phyloP scores from a whole-genome alignment of 2,888 invertebrate genomes.

The Polyommatus iphigenia region DNA sequence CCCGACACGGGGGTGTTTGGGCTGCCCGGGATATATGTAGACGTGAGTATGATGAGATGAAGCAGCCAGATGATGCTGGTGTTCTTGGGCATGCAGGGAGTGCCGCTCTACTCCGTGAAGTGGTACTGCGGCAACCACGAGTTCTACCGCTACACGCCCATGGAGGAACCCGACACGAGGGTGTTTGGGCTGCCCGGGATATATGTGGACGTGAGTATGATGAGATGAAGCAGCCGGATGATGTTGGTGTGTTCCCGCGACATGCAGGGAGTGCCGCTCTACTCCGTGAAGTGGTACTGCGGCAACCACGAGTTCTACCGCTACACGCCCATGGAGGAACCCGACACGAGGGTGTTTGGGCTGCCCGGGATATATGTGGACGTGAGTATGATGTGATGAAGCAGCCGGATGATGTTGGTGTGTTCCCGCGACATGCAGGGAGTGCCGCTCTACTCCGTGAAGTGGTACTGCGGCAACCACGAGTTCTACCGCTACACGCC shows the following conservation, averaged over 20 bases:
- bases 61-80: slow-evolving; percentile 61
- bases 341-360: no score
- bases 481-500: no score
- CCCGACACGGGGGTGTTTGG: slow-evolving; percentile 87
- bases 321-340: no score
- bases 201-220: slow-evolving; percentile 88
- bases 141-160: slow-evolving; percentile 91
- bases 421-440: slow-evolving; percentile 90
- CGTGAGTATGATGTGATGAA: no score
- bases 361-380: no score
- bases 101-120: slow-evolving; percentile 90
- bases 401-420: no score
- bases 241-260: slow-evolving; percentile 86
- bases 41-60: slow-evolving; percentile 82
- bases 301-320: no score
- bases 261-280: slow-evolving; percentile 87
- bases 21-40: slow-evolving; percentile 87
- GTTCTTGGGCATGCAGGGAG: slow-evolving; percentile 89
- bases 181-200: slow-evolving; percentile 88
- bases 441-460: no score
- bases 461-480: no score
- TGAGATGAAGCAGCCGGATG: background rate
- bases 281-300: no score
- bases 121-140: slow-evolving; percentile 92
- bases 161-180: slow-evolving; percentile 85